A percentile compares a stretch with the other conserved stretches of the same genome.
phyloP scores from a whole-genome alignment of 2,113 vertebrate species.

The Vidua chalybeata region DNA sequence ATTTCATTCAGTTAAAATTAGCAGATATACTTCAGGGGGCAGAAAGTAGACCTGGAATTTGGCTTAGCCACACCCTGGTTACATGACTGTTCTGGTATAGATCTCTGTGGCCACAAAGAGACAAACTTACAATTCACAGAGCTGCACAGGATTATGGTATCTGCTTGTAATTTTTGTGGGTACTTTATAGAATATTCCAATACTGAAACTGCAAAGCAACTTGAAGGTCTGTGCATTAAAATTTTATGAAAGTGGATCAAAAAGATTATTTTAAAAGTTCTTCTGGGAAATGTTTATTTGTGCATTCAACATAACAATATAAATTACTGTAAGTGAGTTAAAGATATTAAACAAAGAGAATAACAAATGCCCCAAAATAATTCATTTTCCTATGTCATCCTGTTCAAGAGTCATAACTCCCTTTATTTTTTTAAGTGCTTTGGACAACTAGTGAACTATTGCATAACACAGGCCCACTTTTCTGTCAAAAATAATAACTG shows the following conservation, averaged over 20 bases:
- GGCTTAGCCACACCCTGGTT: not conserved
- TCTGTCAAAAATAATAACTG: not conserved
- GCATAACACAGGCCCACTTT: not conserved
- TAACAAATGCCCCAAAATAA: slow-evolving; percentile 2
- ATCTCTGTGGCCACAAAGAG: not conserved
- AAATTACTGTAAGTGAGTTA: slow-evolving; percentile 33
- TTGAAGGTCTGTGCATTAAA: slow-evolving; percentile 47
- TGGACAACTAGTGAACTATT: not conserved
- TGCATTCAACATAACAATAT: not conserved
- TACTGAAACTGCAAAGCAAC: slow-evolving; percentile 28
- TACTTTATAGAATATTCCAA: slow-evolving; percentile 11
- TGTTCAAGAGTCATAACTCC: not conserved
- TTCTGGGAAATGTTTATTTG: slow-evolving; percentile 53
- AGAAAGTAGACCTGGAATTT: not conserved
- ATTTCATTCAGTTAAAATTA: not conserved
- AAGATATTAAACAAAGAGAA: slow-evolving; percentile 34
- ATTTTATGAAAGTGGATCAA: slow-evolving; percentile 56
- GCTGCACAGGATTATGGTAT: not conserved
- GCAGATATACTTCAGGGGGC: not conserved
- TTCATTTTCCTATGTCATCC: not conserved
- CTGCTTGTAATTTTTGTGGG: not conserved
- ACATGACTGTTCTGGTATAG: not conserved
- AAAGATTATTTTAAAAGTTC: slow-evolving; percentile 46
- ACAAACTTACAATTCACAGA: not conserved
- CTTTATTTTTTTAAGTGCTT: not conserved